Base-by-base conservation (phyloP, 2,113 vertebrate species). In the Conger conger region DNA sequence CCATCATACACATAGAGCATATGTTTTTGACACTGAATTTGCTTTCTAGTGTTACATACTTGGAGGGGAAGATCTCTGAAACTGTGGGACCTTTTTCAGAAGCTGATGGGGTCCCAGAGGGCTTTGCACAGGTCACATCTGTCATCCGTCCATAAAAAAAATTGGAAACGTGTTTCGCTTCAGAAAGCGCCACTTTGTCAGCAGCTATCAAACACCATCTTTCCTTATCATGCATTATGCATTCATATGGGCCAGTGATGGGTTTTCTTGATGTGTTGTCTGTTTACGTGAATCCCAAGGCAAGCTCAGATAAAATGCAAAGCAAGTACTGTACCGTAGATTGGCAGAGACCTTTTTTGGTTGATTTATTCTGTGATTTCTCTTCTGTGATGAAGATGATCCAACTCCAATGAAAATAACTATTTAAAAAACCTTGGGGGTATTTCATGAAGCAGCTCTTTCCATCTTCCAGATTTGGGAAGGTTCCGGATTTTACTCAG, bases 181-280 rank as follows among this genome's bases (percentile, higher is more conserved):
- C 20, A 73, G n/a, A 33, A 73, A 73, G 63, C 63, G 33, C n/a
- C n/a, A 73, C 63, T 73, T 73, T 73, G n/a, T 73, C 27, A 33
- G 4, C 4, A 73, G 63, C 63, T 73, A 73, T 73, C 63, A 73
- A 33, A 13, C 30, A 73, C n/a, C n/a, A 73, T n/a, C 63, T 73
- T 73, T 33, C n/a, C 27, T 30, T 11, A 73, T 73, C 63, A 73
- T 73, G n/a, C n/a, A 73, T 73, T 30, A 73, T 73, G 63, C 63
- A 73, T 73, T 33, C n/a, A 30, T 73, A 30, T 30, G n/a, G 63
- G 9, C 63, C 63, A 73, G 8, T 73, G 33, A 73, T 73, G 63
- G 63, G n/a, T 73, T 73, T 73, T 68, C n/a, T 30, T 73, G 63
- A 73, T 73, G 63, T 23, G 63, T 73, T 73, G 23, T 73, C 63